Evolutionary conservation across 2,797 vertebrate genomes (phyloP), one percentile per base, ranked within the genome.

Genomic region (Sylvia borin): DNA sequence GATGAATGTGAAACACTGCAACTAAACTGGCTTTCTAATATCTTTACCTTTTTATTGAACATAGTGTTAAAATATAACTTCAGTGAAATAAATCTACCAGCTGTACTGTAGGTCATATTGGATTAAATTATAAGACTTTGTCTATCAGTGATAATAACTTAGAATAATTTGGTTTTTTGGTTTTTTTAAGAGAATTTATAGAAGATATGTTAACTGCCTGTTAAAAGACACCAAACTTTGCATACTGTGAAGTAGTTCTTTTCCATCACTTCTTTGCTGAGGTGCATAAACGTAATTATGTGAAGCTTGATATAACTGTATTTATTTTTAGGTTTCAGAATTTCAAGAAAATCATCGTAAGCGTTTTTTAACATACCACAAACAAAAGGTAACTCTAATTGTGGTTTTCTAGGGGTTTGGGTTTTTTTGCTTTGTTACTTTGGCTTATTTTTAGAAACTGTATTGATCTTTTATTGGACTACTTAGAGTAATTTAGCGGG

Each of bases 261-360:
- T 68, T 77, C 60, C 2, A 12, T 60, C 7, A 53, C 2, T 55
- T 76, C 51, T 75, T 78, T 64, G 6, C 15, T 92, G 32, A 64
- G 10, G 3, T 72, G 13, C 5, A 14, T 66, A 51, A 75, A 55
- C 32, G 9, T 60, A 47, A 42, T 72, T 50, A 45, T 12, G 7
- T 58, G 36, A 88, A 72, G 11, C 6, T 78, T 68, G 76, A 29
- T 55, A 13, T 36, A 80, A 72, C 20, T 71, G 5, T 71, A 38
- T 73, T 42, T 91, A 48, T 92, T 94, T 93, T 94, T 94, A 99
- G 99, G 96, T 99, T 90, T 83, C 98, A 89, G 97, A 98, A 91
- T 99, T 99, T 95, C 99, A 99, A 97, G 97, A 98, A 85, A 98
- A 97, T 94, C 98, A 99, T 86, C 98, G 98, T 81, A 98, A 97